Conservation (phyloP, 1,140 invertebrate genomes). For the Gonioctena quinquepunctata region DNA sequence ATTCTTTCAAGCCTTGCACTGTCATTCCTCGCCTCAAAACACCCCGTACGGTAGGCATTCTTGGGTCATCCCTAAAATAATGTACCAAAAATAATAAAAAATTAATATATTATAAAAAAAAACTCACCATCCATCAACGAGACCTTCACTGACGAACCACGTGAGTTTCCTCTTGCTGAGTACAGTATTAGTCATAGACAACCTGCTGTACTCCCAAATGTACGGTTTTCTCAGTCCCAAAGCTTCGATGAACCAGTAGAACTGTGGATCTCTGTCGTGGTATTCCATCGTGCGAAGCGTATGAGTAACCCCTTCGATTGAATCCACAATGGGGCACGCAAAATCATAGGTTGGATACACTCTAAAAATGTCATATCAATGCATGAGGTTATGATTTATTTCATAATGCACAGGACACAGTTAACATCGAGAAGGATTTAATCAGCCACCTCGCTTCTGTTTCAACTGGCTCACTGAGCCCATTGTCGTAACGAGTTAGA, state of each 20-base stretch:
- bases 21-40: constrained; percentile 95
- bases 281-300: constrained; percentile 98
- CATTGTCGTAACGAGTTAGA: no score
- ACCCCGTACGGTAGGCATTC: constrained; percentile 97
- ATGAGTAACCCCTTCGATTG: constrained; percentile 96
- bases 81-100: constrained; percentile 33
- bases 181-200: constrained; percentile 96
- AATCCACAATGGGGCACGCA: constrained; percentile 98
- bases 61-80: constrained; percentile 95
- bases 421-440: no score
- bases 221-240: constrained; percentile 85
- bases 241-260: constrained; percentile 94
- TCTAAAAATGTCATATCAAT: constrained; percentile 71
- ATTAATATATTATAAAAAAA: no score
- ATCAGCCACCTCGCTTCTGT: no score
- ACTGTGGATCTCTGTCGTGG: constrained; percentile 96
- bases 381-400: no score
- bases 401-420: no score
- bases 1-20: constrained; percentile 94
- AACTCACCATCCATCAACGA: constrained; percentile 94
- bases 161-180: constrained; percentile 96
- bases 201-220: constrained; percentile 91
- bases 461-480: no score
- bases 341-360: constrained; percentile 99
- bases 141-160: constrained; percentile 92